A percentile compares a stretch with the other conserved stretches of the same genome.
Evolutionary conservation across 2,888 invertebrate genomes (phyloP).

Genomic region (Scaptodrosophila latifasciaeformis): DNA sequence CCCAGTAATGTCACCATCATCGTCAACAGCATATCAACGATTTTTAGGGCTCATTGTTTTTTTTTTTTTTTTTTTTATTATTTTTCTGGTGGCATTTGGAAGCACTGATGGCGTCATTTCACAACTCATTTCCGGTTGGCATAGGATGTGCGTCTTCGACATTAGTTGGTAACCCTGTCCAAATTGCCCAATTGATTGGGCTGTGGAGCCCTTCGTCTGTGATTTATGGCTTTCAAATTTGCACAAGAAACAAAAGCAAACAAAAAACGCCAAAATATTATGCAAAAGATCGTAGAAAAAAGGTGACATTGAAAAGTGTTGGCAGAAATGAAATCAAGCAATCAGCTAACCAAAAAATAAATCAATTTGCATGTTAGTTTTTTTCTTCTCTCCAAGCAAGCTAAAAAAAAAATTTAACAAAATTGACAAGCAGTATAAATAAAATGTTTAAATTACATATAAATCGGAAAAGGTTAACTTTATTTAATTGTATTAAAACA

Average conservation of each 20-base stretch:
- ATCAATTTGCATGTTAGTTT: slow-evolving; percentile 35
- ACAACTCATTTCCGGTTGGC: slow-evolving; percentile 52
- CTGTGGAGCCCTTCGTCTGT: slow-evolving; percentile 18
- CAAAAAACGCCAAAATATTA: slow-evolving; percentile 31
- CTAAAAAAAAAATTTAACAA: slow-evolving; percentile 24
- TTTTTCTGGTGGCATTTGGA: slow-evolving; percentile 10
- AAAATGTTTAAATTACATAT: no score
- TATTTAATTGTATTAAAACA: no score
- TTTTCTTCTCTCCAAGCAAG: slow-evolving; percentile 33
- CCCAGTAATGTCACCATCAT: no score
- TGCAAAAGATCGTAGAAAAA: no score
- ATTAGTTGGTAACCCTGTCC: slow-evolving; percentile 37
- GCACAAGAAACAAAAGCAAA: slow-evolving; percentile 19
- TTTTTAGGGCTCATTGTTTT: slow-evolving; percentile 9
- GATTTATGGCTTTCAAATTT: slow-evolving; percentile 51
- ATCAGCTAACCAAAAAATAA: slow-evolving; percentile 24
- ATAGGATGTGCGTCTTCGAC: slow-evolving; percentile 52
- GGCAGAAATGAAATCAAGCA: not conserved
- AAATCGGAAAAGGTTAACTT: no score
- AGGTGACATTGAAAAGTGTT: slow-evolving; percentile 1
- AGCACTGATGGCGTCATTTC: slow-evolving; percentile 30
- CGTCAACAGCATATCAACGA: slow-evolving; percentile 2
- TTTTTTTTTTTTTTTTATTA: slow-evolving; percentile 11
- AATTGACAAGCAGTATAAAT: no score
- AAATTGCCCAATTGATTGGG: no score